Conservation (phyloP, 1,140 invertebrate species). For the Zaprionus camerounensis region DNA sequence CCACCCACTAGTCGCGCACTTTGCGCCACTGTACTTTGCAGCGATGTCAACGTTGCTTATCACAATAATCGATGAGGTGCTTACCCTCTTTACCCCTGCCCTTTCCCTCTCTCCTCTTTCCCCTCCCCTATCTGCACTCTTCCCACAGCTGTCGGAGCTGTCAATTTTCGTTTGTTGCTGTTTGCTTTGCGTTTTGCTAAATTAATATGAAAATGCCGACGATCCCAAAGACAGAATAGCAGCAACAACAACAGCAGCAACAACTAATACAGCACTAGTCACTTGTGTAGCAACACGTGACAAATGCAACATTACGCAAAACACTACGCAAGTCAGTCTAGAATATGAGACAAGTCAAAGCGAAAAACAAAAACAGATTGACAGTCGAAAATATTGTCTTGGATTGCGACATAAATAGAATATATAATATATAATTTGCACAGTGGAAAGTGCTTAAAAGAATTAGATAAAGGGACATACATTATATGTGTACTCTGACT, state of each 20-base stretch:
- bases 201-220: conserved; percentile 60
- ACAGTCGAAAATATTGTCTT: neutral
- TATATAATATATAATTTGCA: neutral
- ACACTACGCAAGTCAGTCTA: conserved; percentile 13
- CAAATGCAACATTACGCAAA: neutral
- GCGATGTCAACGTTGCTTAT: conserved; percentile 68
- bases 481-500: neutral
- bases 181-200: conserved; percentile 65
- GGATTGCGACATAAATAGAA: neutral
- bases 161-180: conserved; percentile 71
- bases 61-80: conserved; percentile 72
- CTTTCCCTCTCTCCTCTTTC: neutral
- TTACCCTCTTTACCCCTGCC: neutral
- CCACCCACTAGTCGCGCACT: conserved; percentile 42
- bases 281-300: conserved; percentile 1
- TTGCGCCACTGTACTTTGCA: conserved; percentile 41
- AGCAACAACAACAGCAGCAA: neutral
- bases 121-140: conserved; percentile 9
- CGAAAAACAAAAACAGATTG: conserved; percentile 1
- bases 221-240: conserved; percentile 20
- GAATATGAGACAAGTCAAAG: neutral
- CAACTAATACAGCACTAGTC: neutral
- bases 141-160: conserved; percentile 57
- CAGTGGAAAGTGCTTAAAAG: neutral
- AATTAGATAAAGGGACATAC: neutral